Percentiles rank a stretch among this genome's conserved stretches.
Conservation (phyloP, 2,113 vertebrate genomes). For the Scopus umbretta region DNA sequence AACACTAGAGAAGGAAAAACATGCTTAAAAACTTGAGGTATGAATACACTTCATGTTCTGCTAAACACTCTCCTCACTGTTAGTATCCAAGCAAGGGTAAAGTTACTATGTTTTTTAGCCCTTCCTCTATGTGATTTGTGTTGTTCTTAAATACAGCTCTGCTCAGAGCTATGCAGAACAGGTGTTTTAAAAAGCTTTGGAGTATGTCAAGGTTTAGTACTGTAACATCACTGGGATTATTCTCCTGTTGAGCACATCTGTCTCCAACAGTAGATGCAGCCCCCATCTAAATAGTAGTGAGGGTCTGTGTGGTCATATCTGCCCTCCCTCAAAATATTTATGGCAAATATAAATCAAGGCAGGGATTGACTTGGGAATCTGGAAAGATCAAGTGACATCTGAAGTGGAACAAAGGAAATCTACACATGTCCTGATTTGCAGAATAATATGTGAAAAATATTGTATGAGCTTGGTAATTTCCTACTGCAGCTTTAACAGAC, state of each 20-base stretch:
- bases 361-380: not conserved
- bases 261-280: not conserved
- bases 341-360: not conserved
- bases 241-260: not conserved
- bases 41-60: constrained; percentile 26
- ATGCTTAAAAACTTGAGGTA: constrained; percentile 4
- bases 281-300: not conserved
- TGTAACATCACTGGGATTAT: not conserved
- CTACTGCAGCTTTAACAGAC: not conserved
- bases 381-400: not conserved
- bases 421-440: not conserved
- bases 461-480: not conserved
- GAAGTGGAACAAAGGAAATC: not conserved
- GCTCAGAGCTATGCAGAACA: not conserved
- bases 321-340: constrained; percentile 32
- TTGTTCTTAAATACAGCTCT: not conserved
- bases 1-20: not conserved
- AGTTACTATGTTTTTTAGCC: not conserved
- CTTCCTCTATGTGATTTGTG: not conserved
- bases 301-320: not conserved
- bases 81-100: not conserved
- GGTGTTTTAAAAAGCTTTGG: constrained; percentile 40
- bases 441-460: not conserved
- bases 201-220: not conserved
- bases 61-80: constrained; percentile 33